Base-by-base conservation (phyloP, 2,888 invertebrate species). In the Macroteleia sp. region DNA sequence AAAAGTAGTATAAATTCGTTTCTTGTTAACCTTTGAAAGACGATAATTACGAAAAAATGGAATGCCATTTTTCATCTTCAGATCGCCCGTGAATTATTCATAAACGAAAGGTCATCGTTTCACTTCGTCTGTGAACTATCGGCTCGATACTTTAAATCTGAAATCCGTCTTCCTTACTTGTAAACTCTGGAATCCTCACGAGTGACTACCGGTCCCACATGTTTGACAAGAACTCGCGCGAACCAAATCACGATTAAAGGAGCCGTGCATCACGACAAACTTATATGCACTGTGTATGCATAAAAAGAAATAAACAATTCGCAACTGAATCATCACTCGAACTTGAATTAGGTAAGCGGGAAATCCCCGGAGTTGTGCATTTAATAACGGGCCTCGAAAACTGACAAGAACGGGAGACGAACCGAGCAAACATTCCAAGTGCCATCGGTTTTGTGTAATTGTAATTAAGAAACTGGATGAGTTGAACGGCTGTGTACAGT, bases 321-420 rank as follows among this genome's bases (percentile, higher is more conserved):
- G 10, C 46, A 61, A 64, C 64, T 70, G 69, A 76, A 62, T 76
- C 76, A 76, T 76, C 76, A 62, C 50, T 52, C 44, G 44, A 34
- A 25, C 14, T 41, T 16, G 74, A 46, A 57, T 66, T 57, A 36
- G 32, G 30, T 61, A 57, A 52, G 42, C 32, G 59, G 71, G 61
- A 59, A 74, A 59, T 46, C 59, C 66, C 66, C 34, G 44, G 36
- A 32, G 14, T 20, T 42, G 25, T 16, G 16, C 57, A 70, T 62
- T 48, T 46, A 56, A 54, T 39, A 36, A 36, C 46, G 39, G 20
- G 54, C 30, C 46, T 54, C 73, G 57, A 50, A 64, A 74, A 36
- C 39, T n/a, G 48, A 39, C 22, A 48, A n/a, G 48, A 56, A 14
- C 59, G 28, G 50, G 48, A 44, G 44, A 32, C 50, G 10, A 44